Conservation (phyloP, 2,888 invertebrate species). For the Timema cristinae region DNA sequence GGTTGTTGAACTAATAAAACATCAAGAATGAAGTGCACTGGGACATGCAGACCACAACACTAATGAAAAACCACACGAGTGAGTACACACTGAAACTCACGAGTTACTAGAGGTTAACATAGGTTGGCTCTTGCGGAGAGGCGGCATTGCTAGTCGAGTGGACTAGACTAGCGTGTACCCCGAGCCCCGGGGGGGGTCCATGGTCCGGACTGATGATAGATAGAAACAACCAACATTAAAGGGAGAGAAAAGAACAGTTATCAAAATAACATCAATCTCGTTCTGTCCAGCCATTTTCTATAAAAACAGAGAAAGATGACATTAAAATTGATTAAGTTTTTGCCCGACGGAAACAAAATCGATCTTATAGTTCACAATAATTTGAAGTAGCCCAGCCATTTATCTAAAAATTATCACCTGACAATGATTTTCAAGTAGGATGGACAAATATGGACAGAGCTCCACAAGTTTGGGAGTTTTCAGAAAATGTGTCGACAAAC, state of each 20-base stretch:
- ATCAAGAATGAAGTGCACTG: too few relatives aligned
- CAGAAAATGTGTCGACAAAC: conserved; percentile 67
- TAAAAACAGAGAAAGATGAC: neutral
- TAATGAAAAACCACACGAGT: too few relatives aligned
- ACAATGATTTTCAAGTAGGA: too few relatives aligned
- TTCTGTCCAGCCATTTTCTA: conserved; percentile 7
- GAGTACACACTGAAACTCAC: conserved; percentile 21
- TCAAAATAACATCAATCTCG: conserved; percentile 12
- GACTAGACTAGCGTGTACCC: conserved; percentile 33
- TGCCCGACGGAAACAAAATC: too few relatives aligned
- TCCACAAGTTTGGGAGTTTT: conserved; percentile 38
- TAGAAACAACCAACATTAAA: conserved; percentile 41
- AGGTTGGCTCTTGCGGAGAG: conserved; percentile 78
- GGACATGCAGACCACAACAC: neutral
- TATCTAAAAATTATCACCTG: too few relatives aligned
- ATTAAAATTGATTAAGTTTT: neutral
- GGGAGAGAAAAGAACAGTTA: conserved; percentile 36
- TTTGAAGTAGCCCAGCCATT: too few relatives aligned
- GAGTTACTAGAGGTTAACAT: conserved; percentile 85
- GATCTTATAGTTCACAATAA: too few relatives aligned
- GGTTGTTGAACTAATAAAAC: too few relatives aligned
- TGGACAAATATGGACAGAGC: too few relatives aligned
- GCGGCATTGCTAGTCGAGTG: conserved; percentile 50
- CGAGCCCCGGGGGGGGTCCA: conserved; percentile 43
- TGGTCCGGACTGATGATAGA: conserved; percentile 30